Evolutionary conservation across 2,113 vertebrate species (phyloP), one percentile per base, ranked within the genome.

Genomic region (Phaethornis superciliosus): DNA sequence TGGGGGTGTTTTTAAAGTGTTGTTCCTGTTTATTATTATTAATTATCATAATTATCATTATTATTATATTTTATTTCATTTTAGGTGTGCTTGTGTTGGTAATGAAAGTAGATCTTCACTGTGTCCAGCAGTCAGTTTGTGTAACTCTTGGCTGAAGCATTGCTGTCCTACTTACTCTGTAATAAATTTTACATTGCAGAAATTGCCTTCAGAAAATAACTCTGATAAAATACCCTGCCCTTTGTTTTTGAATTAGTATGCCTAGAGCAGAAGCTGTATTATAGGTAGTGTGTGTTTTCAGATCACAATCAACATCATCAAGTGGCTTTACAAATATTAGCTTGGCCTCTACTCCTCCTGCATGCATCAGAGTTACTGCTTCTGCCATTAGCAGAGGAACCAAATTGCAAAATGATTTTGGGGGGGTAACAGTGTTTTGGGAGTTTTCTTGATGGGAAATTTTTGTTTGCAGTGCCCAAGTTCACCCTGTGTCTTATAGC

Each of bases 361-460:
- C 33, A 56, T 0, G 0, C 4, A 1, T 46, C 24, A 23, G 20
- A 67, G 35, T 85, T 81, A 18, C 15, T 40, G 32, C 40, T 78
- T 60, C 65, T 81, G 56, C 52, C n/a, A 1, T 23, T 77, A 51
- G 42, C 67, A 78, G 56, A 71, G 28, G 24, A 86, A 79, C 3
- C 10, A 77, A 70, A 77, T 8, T 15, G 19, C n/a, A 75, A 59
- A 67, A 28, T 71, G 22, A 40, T 40, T 40, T 40, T 40, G 40
- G 40, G 40, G 40, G 40, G 40, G 13, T 40, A 40, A 40, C 40
- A 40, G 40, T 40, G 40, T 40, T 40, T 40, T 40, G 10, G 40
- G 40, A 40, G 11, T 40, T 40, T 40, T 40, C 40, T 40, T 40
- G 40, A 12, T 40, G 40, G 40, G 40, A 40, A 40, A 12, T 40